These are phyloP conservation scores for Drosophila sulfurigaster DNA, from an alignment of 1,140 invertebrate species.

Conservation along the genomic window DNA sequence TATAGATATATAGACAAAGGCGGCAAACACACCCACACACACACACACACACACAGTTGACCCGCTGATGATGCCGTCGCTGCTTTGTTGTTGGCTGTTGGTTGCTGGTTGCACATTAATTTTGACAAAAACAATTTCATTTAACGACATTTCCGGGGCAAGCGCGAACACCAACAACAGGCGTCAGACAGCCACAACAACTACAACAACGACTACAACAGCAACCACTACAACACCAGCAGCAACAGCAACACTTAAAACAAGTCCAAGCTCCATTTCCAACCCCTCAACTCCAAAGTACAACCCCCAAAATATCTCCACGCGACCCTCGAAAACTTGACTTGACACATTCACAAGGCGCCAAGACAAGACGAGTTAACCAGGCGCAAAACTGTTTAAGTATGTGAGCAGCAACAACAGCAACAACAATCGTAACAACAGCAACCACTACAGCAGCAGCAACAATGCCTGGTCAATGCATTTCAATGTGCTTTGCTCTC, in stretches of 20 bases:
- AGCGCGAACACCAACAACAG: slow-evolving; percentile 20
- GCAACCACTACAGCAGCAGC: slow-evolving; percentile 32
- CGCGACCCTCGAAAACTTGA: slow-evolving; percentile 10
- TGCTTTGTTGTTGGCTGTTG: slow-evolving; percentile 15
- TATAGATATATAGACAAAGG: neutral
- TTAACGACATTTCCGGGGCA: slow-evolving; percentile 71
- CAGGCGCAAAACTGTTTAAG: slow-evolving; percentile 75
- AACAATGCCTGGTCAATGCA: slow-evolving; percentile 57
- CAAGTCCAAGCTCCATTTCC: neutral
- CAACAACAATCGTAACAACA: slow-evolving; percentile 17
- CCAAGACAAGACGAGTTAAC: slow-evolving; percentile 59
- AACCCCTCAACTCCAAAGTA: neutral
- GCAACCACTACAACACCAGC: no score
- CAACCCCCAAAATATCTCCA: neutral
- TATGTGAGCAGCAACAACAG: slow-evolving; percentile 50
- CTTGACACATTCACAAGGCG: slow-evolving; percentile 40
- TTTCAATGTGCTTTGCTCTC: slow-evolving; percentile 32
- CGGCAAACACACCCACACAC: slow-evolving; percentile 13
- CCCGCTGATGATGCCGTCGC: slow-evolving; percentile 50
- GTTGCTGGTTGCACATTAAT: slow-evolving; percentile 61
- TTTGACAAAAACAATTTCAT: slow-evolving; percentile 78
- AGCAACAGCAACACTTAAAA: slow-evolving; percentile 8
- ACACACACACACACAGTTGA: slow-evolving; percentile 61
- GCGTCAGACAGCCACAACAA: slow-evolving; percentile 4
- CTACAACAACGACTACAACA: no score